Conservation (phyloP, 2,797 vertebrate species). For the Squalus acanthias region DNA sequence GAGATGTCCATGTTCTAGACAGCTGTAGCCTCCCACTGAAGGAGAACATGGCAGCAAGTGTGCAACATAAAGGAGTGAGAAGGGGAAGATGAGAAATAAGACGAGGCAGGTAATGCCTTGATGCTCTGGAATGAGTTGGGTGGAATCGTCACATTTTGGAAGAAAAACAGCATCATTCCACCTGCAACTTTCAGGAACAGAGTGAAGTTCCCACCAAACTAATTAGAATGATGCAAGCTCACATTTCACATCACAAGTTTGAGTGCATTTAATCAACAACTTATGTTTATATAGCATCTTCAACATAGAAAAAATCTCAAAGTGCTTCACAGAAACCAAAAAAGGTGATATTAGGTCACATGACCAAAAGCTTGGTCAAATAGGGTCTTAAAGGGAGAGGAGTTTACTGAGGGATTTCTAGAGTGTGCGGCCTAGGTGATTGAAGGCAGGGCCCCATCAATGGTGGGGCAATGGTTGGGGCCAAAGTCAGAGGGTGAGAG, state of each 20-base stretch:
- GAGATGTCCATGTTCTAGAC: neutral
- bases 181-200: neutral
- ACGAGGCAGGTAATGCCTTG: neutral
- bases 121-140: neutral
- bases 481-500: neutral
- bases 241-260: too few relatives aligned
- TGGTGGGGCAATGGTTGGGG: neutral
- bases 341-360: neutral
- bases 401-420: neutral
- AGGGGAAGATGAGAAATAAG: neutral
- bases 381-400: neutral
- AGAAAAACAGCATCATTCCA: neutral
- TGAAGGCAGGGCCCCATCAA: neutral
- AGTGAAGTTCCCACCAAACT: neutral
- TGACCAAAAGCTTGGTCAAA: neutral
- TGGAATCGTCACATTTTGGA: neutral
- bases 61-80: neutral
- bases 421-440: neutral
- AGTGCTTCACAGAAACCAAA: neutral
- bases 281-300: neutral
- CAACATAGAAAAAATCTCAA: neutral
- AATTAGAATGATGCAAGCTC: neutral
- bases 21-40: neutral
- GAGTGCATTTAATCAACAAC: neutral
- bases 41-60: neutral